Evolutionary conservation across 2,888 invertebrate species (phyloP).

Genomic region (Netelia melanura): DNA sequence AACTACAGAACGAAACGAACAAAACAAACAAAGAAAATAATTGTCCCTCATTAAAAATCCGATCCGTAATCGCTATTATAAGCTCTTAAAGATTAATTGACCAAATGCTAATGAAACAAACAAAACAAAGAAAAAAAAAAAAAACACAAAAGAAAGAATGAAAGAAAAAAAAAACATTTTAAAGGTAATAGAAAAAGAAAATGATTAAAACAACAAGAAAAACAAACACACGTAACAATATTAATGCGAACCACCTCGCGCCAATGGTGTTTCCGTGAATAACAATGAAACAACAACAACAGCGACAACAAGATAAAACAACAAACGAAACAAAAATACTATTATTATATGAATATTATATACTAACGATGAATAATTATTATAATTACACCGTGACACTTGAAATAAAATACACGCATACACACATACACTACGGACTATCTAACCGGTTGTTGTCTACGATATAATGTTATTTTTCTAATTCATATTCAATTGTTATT

Average conservation of each 20-base stretch:
- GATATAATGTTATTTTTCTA: slow-evolving; percentile 85
- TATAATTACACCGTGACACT: slow-evolving; percentile 56
- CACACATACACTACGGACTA: slow-evolving; percentile 74
- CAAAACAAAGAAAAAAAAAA: neutral
- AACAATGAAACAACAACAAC: slow-evolving; percentile 40
- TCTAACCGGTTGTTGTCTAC: slow-evolving; percentile 84
- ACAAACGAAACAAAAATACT: slow-evolving; percentile 26
- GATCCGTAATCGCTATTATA: slow-evolving; percentile 63
- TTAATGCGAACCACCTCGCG: slow-evolving; percentile 74
- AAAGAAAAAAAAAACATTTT: slow-evolving; percentile 16
- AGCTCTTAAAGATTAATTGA: slow-evolving; percentile 66
- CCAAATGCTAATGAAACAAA: slow-evolving; percentile 61
- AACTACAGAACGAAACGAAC: no score
- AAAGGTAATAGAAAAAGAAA: slow-evolving; percentile 2
- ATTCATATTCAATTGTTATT: slow-evolving; percentile 85
- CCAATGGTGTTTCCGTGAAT: slow-evolving; percentile 76
- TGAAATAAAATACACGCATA: slow-evolving; percentile 36
- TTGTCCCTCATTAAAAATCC: slow-evolving; percentile 56
- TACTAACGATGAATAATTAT: slow-evolving; percentile 55
- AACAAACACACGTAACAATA: slow-evolving; percentile 54
- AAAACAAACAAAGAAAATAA: neutral
- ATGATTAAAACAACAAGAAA: neutral
- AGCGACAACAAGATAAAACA: slow-evolving; percentile 62
- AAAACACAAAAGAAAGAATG: neutral
- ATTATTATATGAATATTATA: slow-evolving; percentile 66